Base-by-base conservation (phyloP, 2,113 vertebrate genomes). In the Chaetops frenatus region DNA sequence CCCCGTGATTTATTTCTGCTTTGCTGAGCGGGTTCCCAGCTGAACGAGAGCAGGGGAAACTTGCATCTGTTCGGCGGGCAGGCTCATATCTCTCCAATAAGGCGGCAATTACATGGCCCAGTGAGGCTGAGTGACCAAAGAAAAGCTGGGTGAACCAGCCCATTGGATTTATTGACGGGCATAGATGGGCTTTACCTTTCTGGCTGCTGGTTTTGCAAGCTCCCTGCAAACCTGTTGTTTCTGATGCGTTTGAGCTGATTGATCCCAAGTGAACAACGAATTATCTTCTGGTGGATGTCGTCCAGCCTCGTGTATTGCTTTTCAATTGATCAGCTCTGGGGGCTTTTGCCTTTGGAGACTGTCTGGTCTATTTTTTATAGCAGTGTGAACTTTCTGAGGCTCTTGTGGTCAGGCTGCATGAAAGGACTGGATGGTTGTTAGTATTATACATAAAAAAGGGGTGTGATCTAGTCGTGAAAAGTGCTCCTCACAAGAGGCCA, bases 1-100 rank as follows among this genome's bases (percentile, higher is more conserved):
- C 97, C 90, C 82, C 15, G 78, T 98, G 98, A 99, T 99, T 98
- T 98, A 98, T 98, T 98, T 98, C 97, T 94, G 97, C 96, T 93
- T 94, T 96, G 91, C 95, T 15, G 97, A 96, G 91, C 14, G 62
- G 65, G 79, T 58, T 98, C 98, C 98, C 98, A 97, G 97, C 96
- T 98, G 98, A 98, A 92, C 29, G 5, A 56, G 94, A 96, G 97
- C 97, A 82, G 96, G 97, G 98, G 97, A 99, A 98, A 98, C 97
- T 96, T 97, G 98, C 99, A 99, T 99, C 99, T 99, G 99, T 98
- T 98, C 88, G 51, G 67, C 5, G 93, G 96, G 94, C 96, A 93
- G 97, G 97, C 97, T 95, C 57, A 28, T 50, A 54, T 77, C 96
- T 94, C 83, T 79, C 65, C 1, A 66, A 86, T 91, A 96, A 92